phyloP scores from a whole-genome alignment of 1,140 invertebrate species.

The Spodoptera litura region DNA sequence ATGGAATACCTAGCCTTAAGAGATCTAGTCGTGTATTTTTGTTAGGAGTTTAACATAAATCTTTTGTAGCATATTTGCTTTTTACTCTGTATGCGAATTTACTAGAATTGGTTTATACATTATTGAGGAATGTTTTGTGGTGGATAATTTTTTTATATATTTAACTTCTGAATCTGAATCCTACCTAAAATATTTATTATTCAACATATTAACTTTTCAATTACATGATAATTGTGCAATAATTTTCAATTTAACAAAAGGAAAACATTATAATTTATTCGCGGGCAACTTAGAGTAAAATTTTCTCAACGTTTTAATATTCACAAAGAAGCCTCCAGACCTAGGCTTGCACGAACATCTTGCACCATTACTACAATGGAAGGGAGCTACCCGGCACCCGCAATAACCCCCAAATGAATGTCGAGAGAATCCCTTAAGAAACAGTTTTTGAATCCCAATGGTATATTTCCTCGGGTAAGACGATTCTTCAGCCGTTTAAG shows the following conservation, averaged over 20 bases:
- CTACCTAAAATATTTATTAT: no score
- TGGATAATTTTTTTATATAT: no score
- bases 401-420: constrained; percentile 65
- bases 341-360: constrained; percentile 53
- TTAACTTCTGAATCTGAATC: no score
- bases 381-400: constrained; percentile 51
- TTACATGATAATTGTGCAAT: constrained; percentile 1
- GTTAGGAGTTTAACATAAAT: constrained; percentile 55
- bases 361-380: constrained; percentile 54
- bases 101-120: background rate
- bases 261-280: background rate
- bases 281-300: background rate
- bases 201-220: no score
- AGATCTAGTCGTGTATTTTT: constrained; percentile 54
- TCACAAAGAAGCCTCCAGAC: constrained; percentile 40
- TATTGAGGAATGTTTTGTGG: no score
- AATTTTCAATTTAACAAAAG: background rate
- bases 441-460: constrained; percentile 62
- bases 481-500: constrained; percentile 56
- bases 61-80: constrained; percentile 48
- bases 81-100: constrained; percentile 24
- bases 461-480: constrained; percentile 56
- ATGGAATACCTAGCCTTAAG: constrained; percentile 47
- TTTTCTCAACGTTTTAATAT: constrained; percentile 35
- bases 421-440: constrained; percentile 62